These are phyloP conservation scores for Cheilosia variabilis DNA, from an alignment of 2,888 invertebrate genomes.

Conservation along the genomic window DNA sequence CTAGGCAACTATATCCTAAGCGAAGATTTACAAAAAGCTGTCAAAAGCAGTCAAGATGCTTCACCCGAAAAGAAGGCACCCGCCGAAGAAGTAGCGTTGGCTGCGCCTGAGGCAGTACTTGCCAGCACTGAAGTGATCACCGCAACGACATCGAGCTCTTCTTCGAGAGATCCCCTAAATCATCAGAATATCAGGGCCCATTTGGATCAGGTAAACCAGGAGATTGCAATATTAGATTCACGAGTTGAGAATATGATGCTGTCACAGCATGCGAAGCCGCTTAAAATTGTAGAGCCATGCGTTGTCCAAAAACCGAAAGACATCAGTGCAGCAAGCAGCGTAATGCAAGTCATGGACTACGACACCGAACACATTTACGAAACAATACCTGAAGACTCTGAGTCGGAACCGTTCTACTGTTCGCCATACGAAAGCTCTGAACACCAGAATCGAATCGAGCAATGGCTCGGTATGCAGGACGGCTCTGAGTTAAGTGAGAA, in stretches of 20 bases:
- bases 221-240: constrained; percentile 85
- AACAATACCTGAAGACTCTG: constrained; percentile 87
- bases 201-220: constrained; percentile 84
- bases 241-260: constrained; percentile 86
- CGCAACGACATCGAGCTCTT: constrained; percentile 57
- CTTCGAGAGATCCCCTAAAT: constrained; percentile 78
- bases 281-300: constrained; percentile 59
- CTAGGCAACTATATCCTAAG: constrained; percentile 79
- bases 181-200: constrained; percentile 79
- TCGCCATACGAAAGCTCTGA: constrained; percentile 85
- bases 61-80: constrained; percentile 78
- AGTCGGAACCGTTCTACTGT: constrained; percentile 86
- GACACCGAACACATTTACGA: constrained; percentile 88
- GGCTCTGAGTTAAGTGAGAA: constrained; percentile 22
- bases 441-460: constrained; percentile 79
- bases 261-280: constrained; percentile 74
- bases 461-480: constrained; percentile 81
- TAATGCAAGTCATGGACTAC: constrained; percentile 80
- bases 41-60: constrained; percentile 6
- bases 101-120: not conserved
- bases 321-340: not conserved
- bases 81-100: constrained; percentile 61
- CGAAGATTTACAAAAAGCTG: constrained; percentile 76
- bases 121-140: constrained; percentile 7
- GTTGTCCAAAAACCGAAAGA: constrained; percentile 42